Base-by-base conservation (phyloP, 2,113 vertebrate genomes). In the Acanthochromis polyacanthus region DNA sequence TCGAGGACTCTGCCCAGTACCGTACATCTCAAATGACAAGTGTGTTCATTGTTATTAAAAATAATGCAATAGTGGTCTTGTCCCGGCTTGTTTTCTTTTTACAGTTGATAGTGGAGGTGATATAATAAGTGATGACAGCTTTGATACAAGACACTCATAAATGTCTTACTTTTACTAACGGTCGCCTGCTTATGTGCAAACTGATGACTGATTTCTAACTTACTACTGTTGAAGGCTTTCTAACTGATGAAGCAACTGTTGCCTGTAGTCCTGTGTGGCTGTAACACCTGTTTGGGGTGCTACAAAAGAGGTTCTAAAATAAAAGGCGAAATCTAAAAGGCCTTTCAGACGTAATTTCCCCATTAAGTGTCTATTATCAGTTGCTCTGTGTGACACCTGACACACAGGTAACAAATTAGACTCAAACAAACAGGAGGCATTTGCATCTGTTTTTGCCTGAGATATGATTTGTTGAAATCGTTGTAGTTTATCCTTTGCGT, bases 391-490 rank as follows among this genome's bases (percentile, higher is more conserved):
- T 74, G 9, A 16, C 60, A 76, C 12, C 57, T 81, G 57, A 83
- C 48, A 63, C 57, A 51, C 23, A 22, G 22, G 19, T 57, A 57
- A 22, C 32, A 73, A 60, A 68, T 72, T 38, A 55, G 19, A 3
- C 28, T 36, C 67, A 75, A 82, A 80, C 66, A 78, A 75, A 86
- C 62, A 55, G 16, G 11, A 11, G 14, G n/a, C 51, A 40, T 3
- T 73, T 78, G 10, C 32, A 22, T 17, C 75, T 67, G 59, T 46
- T 55, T 61, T 48, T 66, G 59, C 19, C 66, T 2, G 20, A 72
- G 23, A 55, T 83, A 36, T 0, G 32, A 55, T 81, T 81, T 74
- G 67, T 43, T 61, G 10, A 74, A 81, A 85, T 85, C 69, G 63
- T 68, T 51, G 57, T 17, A 68, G 28, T 77, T n/a, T 56, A n/a